Evolutionary conservation across 2,888 invertebrate genomes (phyloP).

Genomic region (Chloroclysta siterata): DNA sequence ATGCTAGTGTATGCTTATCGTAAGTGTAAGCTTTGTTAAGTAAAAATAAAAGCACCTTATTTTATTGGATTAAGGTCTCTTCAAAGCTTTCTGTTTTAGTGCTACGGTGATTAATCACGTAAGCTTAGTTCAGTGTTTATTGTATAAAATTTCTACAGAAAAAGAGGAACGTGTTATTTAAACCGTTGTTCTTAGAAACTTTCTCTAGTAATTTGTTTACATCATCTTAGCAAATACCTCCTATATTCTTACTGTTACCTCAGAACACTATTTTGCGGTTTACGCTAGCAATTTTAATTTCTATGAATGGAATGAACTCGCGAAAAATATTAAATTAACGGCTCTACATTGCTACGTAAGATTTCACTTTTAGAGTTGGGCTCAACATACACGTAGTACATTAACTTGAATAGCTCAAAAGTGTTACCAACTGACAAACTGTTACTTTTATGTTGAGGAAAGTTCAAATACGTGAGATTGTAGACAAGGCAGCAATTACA

Average conservation of each 20-base stretch:
- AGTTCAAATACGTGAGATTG: conserved; percentile 24
- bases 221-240: conserved; percentile 21
- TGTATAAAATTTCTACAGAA: conserved; percentile 14
- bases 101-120: conserved; percentile 20
- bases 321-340: not conserved
- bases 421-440: conserved; percentile 35
- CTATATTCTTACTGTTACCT: conserved; percentile 30
- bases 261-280: conserved; percentile 25
- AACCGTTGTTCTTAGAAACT: conserved; percentile 27
- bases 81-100: conserved; percentile 16
- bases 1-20: too few species aligned
- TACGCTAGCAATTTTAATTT: conserved; percentile 16
- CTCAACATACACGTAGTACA: not conserved
- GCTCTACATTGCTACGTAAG: not conserved
- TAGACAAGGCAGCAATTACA: not conserved
- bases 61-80: not conserved
- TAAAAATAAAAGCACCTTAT: not conserved
- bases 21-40: not conserved
- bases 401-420: conserved; percentile 39
- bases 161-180: conserved; percentile 23
- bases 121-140: conserved; percentile 11
- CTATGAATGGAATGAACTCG: conserved; percentile 8
- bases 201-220: conserved; percentile 36
- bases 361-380: conserved; percentile 25
- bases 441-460: conserved; percentile 45